Evolutionary conservation across 2,888 invertebrate species (phyloP).

Genomic region (Nemoura dubitans): DNA sequence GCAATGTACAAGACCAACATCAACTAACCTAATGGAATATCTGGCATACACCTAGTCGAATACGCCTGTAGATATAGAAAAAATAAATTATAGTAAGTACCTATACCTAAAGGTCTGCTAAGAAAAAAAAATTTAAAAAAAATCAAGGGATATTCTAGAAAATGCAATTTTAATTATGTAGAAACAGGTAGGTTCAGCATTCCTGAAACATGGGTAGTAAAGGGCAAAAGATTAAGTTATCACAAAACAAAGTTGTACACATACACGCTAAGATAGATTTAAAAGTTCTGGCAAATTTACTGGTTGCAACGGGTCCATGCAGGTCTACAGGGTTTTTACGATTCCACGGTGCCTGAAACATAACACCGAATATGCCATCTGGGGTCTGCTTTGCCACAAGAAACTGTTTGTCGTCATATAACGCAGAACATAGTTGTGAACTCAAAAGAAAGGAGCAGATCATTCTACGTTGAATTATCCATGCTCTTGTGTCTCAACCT

Average conservation of each 20-base stretch:
- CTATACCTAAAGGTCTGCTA: constrained; percentile 12
- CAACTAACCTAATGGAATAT: constrained; percentile 26
- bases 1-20: constrained; percentile 26
- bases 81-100: constrained; percentile 30
- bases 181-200: constrained; percentile 14
- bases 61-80: constrained; percentile 33
- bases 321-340: neutral
- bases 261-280: constrained; percentile 19
- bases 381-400: neutral
- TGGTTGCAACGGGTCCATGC: neutral
- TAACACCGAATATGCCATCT: neutral
- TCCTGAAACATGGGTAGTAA: constrained; percentile 17
- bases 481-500: neutral
- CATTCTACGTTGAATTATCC: neutral
- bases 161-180: neutral
- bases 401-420: neutral
- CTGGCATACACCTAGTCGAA: constrained; percentile 42
- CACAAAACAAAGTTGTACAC: neutral
- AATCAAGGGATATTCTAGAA: neutral
- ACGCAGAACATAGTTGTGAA: neutral
- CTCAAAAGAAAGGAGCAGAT: neutral
- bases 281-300: neutral
- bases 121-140: neutral
- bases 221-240: neutral
- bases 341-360: neutral